phyloP scores from a whole-genome alignment of 2,113 vertebrate genomes.

The Calyptommatus sinebrachiatus region DNA sequence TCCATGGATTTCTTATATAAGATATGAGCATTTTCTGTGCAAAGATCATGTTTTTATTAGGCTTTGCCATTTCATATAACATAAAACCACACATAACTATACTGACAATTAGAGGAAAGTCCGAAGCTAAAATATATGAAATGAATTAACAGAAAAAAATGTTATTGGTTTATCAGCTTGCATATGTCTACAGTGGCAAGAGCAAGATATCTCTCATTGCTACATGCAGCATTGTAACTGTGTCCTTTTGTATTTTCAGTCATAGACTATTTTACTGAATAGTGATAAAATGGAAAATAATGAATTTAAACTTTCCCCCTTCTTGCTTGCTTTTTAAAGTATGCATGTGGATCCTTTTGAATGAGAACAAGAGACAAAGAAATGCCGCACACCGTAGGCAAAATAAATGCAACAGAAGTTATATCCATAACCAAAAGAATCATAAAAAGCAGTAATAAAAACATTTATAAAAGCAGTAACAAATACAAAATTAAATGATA shows the following conservation, averaged over 20 bases:
- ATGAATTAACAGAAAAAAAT: slow-evolving; percentile 44
- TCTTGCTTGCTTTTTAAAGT: neutral
- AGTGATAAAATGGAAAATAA: slow-evolving; percentile 42
- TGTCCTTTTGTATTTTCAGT: slow-evolving; percentile 52
- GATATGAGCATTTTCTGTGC: slow-evolving; percentile 44
- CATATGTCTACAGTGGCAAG: slow-evolving; percentile 24
- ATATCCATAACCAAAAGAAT: too few relatives aligned
- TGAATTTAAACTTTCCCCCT: slow-evolving; percentile 24
- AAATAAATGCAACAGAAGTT: too few relatives aligned
- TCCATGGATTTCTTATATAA: slow-evolving; percentile 41
- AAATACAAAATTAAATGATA: too few relatives aligned
- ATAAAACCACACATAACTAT: slow-evolving; percentile 26
- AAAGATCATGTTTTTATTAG: slow-evolving; percentile 44
- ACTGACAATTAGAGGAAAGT: slow-evolving; percentile 44
- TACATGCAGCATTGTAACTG: slow-evolving; percentile 41
- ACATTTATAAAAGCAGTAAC: too few relatives aligned
- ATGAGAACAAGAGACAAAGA: neutral
- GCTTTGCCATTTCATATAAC: slow-evolving; percentile 25
- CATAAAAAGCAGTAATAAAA: too few relatives aligned
- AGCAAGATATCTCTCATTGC: slow-evolving; percentile 57
- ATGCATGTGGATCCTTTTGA: slow-evolving; percentile 15
- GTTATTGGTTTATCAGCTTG: slow-evolving; percentile 49
- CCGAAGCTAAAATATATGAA: slow-evolving; percentile 35
- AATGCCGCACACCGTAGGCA: too few relatives aligned
- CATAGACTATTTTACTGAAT: slow-evolving; percentile 16